A percentile compares a stretch with the other conserved stretches of the same genome.
These are phyloP conservation scores for Epinotia brunnichana DNA, from an alignment of 2,888 invertebrate genomes.

Conservation along the genomic window DNA sequence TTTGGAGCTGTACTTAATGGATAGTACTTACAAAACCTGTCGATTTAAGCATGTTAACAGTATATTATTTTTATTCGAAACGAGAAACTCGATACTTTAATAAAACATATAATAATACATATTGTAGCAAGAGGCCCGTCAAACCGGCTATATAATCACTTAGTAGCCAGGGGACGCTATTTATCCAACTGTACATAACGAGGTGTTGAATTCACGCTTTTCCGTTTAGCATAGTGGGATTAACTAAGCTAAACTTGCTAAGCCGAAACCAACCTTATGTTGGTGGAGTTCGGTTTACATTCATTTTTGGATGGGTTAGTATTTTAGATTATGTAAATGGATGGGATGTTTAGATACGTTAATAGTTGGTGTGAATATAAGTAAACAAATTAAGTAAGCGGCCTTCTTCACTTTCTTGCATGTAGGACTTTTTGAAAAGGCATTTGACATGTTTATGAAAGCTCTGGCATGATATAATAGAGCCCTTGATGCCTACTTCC, in stretches of 20 bases:
- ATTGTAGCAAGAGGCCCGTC: not conserved
- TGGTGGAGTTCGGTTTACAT: not conserved
- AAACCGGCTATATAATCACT: conserved; percentile 23
- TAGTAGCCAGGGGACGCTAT: conserved; percentile 29
- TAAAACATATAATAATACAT: conserved; percentile 3
- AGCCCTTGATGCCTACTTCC: no score
- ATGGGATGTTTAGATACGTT: conserved; percentile 9
- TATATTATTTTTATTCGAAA: no score
- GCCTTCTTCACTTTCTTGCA: no score
- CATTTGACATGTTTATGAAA: no score
- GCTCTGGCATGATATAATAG: no score
- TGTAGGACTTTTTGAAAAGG: no score
- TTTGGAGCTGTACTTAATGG: no score
- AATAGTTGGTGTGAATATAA: not conserved
- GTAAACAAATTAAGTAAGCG: no score
- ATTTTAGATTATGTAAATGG: not conserved
- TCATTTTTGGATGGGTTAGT: not conserved
- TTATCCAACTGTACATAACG: conserved; percentile 40
- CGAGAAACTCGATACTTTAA: not conserved
- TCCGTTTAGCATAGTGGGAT: conserved; percentile 15
- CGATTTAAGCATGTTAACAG: no score
- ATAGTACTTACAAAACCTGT: no score
- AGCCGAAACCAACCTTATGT: not conserved
- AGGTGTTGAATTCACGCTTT: conserved; percentile 42
- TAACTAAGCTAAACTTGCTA: not conserved